Evolutionary conservation across 2,888 invertebrate genomes (phyloP).

Genomic region (Lithophane leautieri): DNA sequence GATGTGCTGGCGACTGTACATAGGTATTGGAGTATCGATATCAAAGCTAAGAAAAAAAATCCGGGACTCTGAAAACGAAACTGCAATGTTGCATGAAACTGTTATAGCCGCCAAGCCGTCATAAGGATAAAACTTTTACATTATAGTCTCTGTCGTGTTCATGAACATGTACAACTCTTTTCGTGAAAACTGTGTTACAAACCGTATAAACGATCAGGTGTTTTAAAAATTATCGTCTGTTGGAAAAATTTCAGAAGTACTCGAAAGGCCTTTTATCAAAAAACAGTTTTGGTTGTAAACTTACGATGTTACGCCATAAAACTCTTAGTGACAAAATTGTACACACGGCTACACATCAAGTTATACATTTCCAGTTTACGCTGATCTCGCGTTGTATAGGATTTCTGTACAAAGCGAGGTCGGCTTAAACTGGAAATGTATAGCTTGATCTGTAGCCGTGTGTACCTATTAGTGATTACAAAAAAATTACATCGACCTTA

Average conservation of each 20-base stretch:
- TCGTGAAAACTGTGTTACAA: not conserved
- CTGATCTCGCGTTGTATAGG: no score
- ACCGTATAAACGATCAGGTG: not conserved
- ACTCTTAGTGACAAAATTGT: not conserved
- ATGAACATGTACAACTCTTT: not conserved
- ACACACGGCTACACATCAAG: no score
- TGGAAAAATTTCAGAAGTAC: not conserved
- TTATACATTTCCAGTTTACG: no score
- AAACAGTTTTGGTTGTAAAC: not conserved
- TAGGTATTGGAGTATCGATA: constrained; percentile 13
- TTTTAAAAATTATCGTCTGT: not conserved
- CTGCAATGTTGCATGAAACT: constrained; percentile 1
- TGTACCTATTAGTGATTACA: not conserved
- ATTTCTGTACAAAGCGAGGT: no score
- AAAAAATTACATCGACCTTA: not conserved
- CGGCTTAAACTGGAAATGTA: no score
- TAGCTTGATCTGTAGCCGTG: no score
- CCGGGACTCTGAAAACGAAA: not conserved
- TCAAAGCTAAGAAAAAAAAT: not conserved
- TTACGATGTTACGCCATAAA: not conserved
- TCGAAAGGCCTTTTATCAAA: not conserved
- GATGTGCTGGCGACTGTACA: no score
- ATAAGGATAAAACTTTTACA: constrained; percentile 10
- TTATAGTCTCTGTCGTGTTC: not conserved
- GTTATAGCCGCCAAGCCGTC: not conserved